Percentiles rank a stretch among this genome's conserved stretches.
phyloP scores from a whole-genome alignment of 2,113 vertebrate species.

The Amazona vittata region DNA sequence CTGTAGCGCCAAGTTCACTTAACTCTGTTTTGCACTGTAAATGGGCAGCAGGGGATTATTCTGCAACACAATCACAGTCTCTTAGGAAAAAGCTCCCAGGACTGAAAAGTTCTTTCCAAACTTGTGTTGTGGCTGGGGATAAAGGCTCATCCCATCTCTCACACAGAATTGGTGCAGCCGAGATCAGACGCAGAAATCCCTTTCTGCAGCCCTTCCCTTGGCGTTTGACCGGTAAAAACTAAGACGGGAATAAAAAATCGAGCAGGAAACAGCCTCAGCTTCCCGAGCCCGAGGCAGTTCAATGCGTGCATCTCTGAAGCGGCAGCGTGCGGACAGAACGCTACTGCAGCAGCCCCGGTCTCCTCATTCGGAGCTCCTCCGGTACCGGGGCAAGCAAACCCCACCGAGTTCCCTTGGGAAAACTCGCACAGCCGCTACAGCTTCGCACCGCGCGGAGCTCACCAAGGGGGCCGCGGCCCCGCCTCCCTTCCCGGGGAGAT shows the following conservation, averaged over 20 bases:
- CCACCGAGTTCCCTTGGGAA: background rate
- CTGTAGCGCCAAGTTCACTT: fast-evolving
- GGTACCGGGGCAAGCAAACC: background rate
- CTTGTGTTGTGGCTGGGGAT: too few relatives aligned
- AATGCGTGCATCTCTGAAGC: too few relatives aligned
- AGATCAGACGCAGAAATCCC: fast-evolving
- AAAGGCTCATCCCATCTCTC: background rate
- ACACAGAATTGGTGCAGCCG: fast-evolving
- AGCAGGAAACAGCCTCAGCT: background rate
- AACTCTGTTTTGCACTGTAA: background rate
- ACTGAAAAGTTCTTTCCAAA: background rate
- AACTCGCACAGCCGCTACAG: background rate
- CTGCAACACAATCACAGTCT: fast-evolving
- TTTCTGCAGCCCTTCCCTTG: background rate
- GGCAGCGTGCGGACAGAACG: background rate
- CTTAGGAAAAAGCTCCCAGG: background rate
- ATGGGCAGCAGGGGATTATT: fast-evolving
- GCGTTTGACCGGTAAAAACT: background rate
- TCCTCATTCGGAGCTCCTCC: background rate
- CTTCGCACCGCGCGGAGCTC: background rate
- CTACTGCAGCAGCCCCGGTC: background rate
- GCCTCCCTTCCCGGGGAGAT: too few relatives aligned
- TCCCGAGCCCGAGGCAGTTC: background rate
- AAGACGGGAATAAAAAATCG: too few relatives aligned
- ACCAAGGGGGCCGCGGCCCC: too few relatives aligned